phyloP scores from a whole-genome alignment of 2,888 invertebrate species.

The Parnassius apollo region DNA sequence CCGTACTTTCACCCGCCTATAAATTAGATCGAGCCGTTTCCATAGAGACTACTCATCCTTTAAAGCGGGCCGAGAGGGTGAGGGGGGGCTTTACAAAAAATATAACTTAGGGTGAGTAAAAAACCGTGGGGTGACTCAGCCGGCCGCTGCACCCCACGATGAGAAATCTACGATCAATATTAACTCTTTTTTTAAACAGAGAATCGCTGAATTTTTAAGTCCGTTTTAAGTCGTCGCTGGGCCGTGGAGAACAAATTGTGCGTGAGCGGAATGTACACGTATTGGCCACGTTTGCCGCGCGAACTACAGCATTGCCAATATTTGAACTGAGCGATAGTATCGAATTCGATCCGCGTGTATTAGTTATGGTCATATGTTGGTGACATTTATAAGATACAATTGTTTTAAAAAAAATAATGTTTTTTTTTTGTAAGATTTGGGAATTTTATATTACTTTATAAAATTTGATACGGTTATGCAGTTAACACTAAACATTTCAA shows the following conservation, averaged over 20 bases:
- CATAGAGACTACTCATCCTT: conserved; percentile 82
- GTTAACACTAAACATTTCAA: too few relatives aligned
- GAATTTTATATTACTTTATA: too few relatives aligned
- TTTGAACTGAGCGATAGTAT: conserved; percentile 47
- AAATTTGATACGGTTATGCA: too few relatives aligned
- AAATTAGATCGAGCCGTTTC: conserved; percentile 82
- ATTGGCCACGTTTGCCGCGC: conserved; percentile 41
- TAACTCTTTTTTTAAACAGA: conserved; percentile 80
- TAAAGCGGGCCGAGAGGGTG: conserved; percentile 74
- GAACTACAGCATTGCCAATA: conserved; percentile 38
- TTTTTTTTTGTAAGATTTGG: too few relatives aligned
- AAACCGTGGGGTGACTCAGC: conserved; percentile 82
- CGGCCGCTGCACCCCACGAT: conserved; percentile 81
- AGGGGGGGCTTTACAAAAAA: conserved; percentile 77
- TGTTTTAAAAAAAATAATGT: conserved; percentile 6
- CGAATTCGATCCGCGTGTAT: conserved; percentile 50
- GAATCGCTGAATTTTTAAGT: conserved; percentile 78
- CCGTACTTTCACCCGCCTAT: conserved; percentile 80
- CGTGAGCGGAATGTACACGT: conserved; percentile 31
- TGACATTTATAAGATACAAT: conserved; percentile 41
- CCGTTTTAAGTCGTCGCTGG: conserved; percentile 55
- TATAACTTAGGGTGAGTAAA: conserved; percentile 82
- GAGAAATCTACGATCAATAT: conserved; percentile 82
- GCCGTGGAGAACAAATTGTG: conserved; percentile 31
- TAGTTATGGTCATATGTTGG: conserved; percentile 70